A percentile compares a stretch with the other conserved stretches of the same genome.
phyloP scores from a whole-genome alignment of 1,140 invertebrate species.

The Laupala kohalensis region DNA sequence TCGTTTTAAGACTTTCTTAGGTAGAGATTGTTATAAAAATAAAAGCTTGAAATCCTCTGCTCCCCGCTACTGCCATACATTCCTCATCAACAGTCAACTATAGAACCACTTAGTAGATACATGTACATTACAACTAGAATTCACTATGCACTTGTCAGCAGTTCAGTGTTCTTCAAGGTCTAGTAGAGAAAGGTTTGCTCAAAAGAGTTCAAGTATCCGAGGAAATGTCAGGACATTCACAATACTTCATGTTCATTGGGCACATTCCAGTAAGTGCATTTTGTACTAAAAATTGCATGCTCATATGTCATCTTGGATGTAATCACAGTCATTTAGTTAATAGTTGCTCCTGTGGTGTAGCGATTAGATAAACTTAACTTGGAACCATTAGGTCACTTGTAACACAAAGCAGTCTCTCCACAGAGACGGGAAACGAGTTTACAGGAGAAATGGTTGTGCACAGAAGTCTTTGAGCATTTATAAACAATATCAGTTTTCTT shows the following conservation, averaged over 20 bases:
- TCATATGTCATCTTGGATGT: background rate
- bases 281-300: background rate
- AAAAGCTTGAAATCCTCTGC: background rate
- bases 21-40: background rate
- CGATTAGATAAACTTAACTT: background rate
- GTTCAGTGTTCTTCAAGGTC: background rate
- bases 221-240: background rate
- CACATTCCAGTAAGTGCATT: background rate
- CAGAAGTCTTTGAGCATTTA: background rate
- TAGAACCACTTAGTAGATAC: background rate
- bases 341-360: background rate
- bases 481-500: background rate
- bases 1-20: background rate
- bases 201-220: background rate
- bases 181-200: background rate
- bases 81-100: background rate
- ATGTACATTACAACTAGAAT: background rate
- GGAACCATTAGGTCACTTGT: background rate
- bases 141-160: background rate
- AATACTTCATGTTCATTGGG: background rate
- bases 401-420: background rate
- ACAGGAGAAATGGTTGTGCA: background rate
- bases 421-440: background rate
- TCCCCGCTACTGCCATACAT: background rate
- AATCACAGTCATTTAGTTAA: background rate